Percentiles rank a stretch among this genome's conserved stretches.
Evolutionary conservation across 2,888 invertebrate species (phyloP).

Genomic region (Amblyteles armatorius): DNA sequence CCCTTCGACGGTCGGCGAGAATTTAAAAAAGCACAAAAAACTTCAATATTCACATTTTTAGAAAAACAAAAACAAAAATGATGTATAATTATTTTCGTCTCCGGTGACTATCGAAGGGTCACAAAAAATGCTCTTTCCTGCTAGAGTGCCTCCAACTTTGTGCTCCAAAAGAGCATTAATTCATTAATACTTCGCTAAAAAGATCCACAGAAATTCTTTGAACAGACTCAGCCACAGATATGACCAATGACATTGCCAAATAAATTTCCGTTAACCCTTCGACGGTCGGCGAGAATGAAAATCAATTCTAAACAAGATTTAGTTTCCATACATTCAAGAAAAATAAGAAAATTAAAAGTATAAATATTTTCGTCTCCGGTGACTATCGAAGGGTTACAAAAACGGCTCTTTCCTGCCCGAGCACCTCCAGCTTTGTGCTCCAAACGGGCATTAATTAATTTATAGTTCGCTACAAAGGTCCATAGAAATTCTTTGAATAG

Average conservation of each 20-base stretch:
- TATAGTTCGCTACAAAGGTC: slow-evolving; percentile 1
- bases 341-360: neutral
- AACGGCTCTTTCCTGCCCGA: neutral
- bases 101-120: neutral
- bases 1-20: neutral
- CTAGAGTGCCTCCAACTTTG: neutral
- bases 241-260: slow-evolving; percentile 51
- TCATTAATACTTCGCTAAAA: slow-evolving; percentile 2
- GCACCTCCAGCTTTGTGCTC: neutral
- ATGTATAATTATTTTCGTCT: neutral
- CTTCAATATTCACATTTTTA: neutral
- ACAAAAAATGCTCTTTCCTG: neutral
- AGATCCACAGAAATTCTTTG: slow-evolving; percentile 36
- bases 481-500: slow-evolving; percentile 48
- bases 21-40: neutral
- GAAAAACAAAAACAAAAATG: neutral
- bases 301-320: neutral
- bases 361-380: neutral
- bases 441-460: slow-evolving; percentile 18
- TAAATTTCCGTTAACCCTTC: neutral
- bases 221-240: slow-evolving; percentile 42
- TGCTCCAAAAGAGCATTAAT: slow-evolving; percentile 8
- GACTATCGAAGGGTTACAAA: neutral
- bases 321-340: too few species aligned
- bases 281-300: neutral